A percentile compares a stretch with the other conserved stretches of the same genome.
These are phyloP conservation scores for Ranitomeya variabilis DNA, from an alignment of 2,113 vertebrate species.

Conservation along the genomic window DNA sequence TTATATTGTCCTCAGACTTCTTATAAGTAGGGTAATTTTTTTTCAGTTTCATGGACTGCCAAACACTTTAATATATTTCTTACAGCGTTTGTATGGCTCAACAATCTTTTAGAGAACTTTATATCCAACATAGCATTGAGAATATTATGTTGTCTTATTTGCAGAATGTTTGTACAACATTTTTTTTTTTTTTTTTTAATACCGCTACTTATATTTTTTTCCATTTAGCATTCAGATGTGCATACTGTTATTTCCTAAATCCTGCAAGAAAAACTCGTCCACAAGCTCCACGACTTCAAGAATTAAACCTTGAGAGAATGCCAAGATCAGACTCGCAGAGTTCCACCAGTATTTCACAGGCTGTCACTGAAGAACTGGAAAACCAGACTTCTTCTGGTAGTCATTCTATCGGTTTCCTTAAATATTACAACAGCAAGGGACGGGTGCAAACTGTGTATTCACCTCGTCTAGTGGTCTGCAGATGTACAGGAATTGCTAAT, in stretches of 20 bases:
- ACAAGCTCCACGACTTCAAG: constrained; percentile 86
- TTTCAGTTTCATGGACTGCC: no score
- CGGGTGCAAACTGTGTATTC: no score
- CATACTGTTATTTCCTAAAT: constrained; percentile 97
- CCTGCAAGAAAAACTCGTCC: constrained; percentile 94
- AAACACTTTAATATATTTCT: no score
- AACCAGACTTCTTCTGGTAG: constrained; percentile 68
- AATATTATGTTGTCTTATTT: neutral
- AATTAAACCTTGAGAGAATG: constrained; percentile 78
- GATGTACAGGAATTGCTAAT: no score
- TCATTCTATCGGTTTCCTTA: neutral
- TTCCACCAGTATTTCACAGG: constrained; percentile 60
- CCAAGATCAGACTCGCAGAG: constrained; percentile 63
- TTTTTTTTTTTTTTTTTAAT: no score
- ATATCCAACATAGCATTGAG: no score
- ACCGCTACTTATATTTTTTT: neutral
- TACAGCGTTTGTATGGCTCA: no score
- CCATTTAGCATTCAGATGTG: constrained; percentile 90
- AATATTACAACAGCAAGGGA: neutral
- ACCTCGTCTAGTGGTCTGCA: no score
- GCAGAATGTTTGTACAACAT: neutral
- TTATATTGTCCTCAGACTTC: no score
- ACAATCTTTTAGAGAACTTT: no score
- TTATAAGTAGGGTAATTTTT: no score
- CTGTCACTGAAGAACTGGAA: constrained; percentile 63